phyloP scores from a whole-genome alignment of 1,140 invertebrate species.

The Pseudomyrmex concolor region DNA sequence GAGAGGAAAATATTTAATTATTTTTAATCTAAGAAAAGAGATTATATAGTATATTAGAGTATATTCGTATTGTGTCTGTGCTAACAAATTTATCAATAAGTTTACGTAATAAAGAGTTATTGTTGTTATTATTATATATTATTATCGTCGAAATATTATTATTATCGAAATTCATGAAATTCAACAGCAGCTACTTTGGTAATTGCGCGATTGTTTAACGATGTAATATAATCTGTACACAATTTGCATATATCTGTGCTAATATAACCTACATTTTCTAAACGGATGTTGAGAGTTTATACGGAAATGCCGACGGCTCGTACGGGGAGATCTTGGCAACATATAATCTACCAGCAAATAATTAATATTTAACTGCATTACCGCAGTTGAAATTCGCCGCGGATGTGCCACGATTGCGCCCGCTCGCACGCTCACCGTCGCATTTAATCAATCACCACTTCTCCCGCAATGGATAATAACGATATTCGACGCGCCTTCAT shows the following conservation, averaged over 20 bases:
- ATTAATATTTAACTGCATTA: conserved; percentile 57
- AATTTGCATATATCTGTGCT: not conserved
- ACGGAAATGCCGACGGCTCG: not conserved
- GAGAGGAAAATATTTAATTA: too few species aligned
- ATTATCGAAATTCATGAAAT: not conserved
- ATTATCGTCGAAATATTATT: too few species aligned
- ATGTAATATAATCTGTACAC: conserved; percentile 40
- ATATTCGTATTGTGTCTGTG: too few species aligned
- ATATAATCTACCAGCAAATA: conserved; percentile 56
- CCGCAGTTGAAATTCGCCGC: conserved; percentile 41
- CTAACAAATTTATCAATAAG: too few species aligned
- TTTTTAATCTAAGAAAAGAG: too few species aligned
- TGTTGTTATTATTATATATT: too few species aligned
- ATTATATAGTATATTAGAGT: too few species aligned
- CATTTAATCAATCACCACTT: conserved; percentile 57
- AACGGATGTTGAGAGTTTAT: conserved; percentile 22
- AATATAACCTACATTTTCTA: conserved; percentile 12
- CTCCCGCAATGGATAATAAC: conserved; percentile 53
- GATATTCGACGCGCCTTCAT: conserved; percentile 28
- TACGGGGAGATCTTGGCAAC: conserved; percentile 30
- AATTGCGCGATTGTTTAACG: not conserved
- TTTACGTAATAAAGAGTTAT: too few species aligned
- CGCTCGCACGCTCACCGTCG: not conserved
- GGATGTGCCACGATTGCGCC: conserved; percentile 21
- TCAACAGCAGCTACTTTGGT: not conserved